Conservation (phyloP, 2,888 invertebrate species). For the Chrysolina americana region DNA sequence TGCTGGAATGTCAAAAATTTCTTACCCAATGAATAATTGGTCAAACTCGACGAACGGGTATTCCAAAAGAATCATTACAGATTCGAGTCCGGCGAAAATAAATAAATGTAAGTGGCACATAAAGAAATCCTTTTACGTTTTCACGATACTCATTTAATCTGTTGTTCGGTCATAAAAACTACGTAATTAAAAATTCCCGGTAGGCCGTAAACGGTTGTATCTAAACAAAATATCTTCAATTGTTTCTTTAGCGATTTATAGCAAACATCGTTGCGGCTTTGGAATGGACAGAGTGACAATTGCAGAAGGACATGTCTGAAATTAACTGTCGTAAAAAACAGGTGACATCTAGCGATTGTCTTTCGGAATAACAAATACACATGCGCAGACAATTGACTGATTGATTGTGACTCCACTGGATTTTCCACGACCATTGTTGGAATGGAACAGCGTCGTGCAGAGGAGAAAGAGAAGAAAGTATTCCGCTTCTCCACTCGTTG, state of each 20-base stretch:
- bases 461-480: no score
- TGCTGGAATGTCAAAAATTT: constrained; percentile 9
- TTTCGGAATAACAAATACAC: constrained; percentile 54
- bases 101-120: constrained; percentile 45
- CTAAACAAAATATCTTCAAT: constrained; percentile 61
- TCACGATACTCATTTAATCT: constrained; percentile 43
- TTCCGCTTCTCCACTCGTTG: no score
- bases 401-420: constrained; percentile 55
- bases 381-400: constrained; percentile 61
- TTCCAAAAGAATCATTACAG: constrained; percentile 26
- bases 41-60: constrained; percentile 10
- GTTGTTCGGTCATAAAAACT: constrained; percentile 49
- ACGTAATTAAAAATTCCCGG: constrained; percentile 59
- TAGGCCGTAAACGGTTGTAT: constrained; percentile 59
- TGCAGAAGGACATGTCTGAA: constrained; percentile 63
- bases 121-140: constrained; percentile 47
- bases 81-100: constrained; percentile 42
- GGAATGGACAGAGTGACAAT: constrained; percentile 61
- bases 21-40: constrained; percentile 8
- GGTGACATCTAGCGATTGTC: constrained; percentile 64
- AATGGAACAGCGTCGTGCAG: constrained; percentile 27
- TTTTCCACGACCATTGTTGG: constrained; percentile 28
- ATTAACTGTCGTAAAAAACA: constrained; percentile 63
- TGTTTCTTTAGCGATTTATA: constrained; percentile 60
- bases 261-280: constrained; percentile 53